Evolutionary conservation across 2,797 vertebrate species (phyloP).

Genomic region (Anguilla megastoma): DNA sequence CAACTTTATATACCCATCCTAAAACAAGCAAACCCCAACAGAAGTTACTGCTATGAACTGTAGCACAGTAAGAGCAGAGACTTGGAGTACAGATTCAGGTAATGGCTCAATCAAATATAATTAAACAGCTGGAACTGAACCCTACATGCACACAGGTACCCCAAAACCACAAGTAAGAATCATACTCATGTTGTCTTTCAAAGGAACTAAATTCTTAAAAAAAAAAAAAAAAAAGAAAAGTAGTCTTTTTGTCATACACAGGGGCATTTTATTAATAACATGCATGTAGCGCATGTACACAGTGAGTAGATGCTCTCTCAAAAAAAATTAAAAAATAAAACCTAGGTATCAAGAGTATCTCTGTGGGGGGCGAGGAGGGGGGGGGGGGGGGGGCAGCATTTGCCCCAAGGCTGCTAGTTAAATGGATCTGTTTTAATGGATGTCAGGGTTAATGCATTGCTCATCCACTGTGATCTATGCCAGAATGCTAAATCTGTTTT

Average conservation of each 20-base stretch:
- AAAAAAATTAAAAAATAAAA: too few relatives aligned
- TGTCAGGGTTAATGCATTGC: background rate
- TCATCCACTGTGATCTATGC: background rate
- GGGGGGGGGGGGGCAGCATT: too few relatives aligned
- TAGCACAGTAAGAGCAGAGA: background rate
- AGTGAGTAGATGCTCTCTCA: background rate
- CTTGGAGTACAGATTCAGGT: background rate
- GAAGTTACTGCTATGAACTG: background rate
- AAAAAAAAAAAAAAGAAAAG: too few relatives aligned
- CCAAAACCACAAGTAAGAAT: background rate
- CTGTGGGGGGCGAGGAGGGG: too few relatives aligned
- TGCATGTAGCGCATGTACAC: background rate
- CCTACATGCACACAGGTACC: background rate
- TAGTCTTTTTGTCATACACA: background rate
- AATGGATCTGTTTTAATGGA: background rate
- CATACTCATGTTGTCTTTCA: background rate
- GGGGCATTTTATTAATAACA: background rate
- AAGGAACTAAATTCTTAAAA: background rate
- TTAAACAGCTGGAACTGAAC: background rate
- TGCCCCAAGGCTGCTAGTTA: background rate
- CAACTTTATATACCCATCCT: background rate
- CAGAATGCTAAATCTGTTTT: conserved; percentile 1
- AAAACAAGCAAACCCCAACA: background rate
- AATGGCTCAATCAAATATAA: background rate
- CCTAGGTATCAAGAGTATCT: too few relatives aligned